These are phyloP conservation scores for Prionace glauca DNA, from an alignment of 2,797 vertebrate genomes.

Conservation along the genomic window DNA sequence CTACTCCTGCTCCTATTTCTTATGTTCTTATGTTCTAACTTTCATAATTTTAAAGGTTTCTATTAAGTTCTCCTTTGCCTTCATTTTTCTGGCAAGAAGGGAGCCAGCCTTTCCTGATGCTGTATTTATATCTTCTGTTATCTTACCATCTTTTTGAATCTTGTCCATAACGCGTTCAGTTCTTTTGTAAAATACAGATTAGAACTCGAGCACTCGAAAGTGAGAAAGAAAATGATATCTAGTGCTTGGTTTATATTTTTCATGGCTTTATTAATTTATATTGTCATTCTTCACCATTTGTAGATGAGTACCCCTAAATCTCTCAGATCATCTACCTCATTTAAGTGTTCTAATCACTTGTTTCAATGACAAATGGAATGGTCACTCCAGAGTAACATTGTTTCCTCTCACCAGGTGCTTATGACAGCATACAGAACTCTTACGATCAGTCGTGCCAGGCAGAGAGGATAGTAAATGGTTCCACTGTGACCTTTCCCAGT, in stretches of 20 bases:
- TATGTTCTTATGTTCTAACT: too few species aligned
- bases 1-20: too few species aligned
- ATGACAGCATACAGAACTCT: conserved; percentile 80
- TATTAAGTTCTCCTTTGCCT: neutral
- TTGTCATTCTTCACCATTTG: neutral
- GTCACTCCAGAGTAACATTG: neutral
- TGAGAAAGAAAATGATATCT: neutral
- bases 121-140: neutral
- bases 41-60: neutral
- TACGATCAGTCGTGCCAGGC: conserved; percentile 72
- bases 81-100: neutral
- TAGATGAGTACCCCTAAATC: neutral
- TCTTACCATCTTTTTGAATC: neutral
- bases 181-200: neutral
- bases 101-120: neutral
- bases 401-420: conserved; percentile 68
- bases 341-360: neutral
- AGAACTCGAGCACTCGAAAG: neutral
- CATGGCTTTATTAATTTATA: neutral
- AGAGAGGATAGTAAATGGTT: conserved; percentile 66
- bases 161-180: neutral
- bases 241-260: neutral
- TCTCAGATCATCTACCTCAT: neutral
- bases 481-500: conserved; percentile 65
- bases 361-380: neutral